phyloP scores from a whole-genome alignment of 2,113 vertebrate genomes.

The Serinus canaria region DNA sequence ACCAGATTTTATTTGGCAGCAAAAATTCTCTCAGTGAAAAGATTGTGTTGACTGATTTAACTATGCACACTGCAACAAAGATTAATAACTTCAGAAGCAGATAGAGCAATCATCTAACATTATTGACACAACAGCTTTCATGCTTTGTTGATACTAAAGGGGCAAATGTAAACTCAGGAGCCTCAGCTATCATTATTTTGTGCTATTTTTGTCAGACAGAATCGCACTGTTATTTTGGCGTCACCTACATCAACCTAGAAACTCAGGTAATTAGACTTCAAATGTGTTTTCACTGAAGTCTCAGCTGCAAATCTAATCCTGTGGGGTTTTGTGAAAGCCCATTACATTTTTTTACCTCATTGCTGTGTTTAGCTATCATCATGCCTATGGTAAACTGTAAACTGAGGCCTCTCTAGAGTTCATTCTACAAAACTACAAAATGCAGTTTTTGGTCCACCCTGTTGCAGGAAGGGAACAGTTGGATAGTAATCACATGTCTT shows the following conservation, averaged over 20 bases:
- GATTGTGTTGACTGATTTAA: constrained; percentile 9
- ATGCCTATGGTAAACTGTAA: neutral
- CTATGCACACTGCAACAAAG: neutral
- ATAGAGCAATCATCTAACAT: neutral
- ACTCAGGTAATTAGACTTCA: constrained; percentile 19
- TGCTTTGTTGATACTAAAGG: neutral
- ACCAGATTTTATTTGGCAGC: neutral
- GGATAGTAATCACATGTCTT: neutral
- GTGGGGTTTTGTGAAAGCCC: neutral
- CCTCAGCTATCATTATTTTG: neutral
- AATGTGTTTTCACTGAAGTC: neutral
- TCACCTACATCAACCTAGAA: neutral
- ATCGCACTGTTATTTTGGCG: neutral
- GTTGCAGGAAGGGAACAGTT: neutral
- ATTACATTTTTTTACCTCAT: neutral
- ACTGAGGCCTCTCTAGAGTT: neutral
- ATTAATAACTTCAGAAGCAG: constrained; percentile 26
- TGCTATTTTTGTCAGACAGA: constrained; percentile 1
- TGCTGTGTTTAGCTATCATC: neutral
- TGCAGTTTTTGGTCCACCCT: neutral
- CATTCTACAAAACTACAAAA: constrained; percentile 13
- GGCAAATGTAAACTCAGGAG: neutral
- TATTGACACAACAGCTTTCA: neutral
- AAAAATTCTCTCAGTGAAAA: constrained; percentile 10
- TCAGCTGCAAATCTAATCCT: neutral